phyloP scores from a whole-genome alignment of 2,888 invertebrate species.

The Axea sp. region DNA sequence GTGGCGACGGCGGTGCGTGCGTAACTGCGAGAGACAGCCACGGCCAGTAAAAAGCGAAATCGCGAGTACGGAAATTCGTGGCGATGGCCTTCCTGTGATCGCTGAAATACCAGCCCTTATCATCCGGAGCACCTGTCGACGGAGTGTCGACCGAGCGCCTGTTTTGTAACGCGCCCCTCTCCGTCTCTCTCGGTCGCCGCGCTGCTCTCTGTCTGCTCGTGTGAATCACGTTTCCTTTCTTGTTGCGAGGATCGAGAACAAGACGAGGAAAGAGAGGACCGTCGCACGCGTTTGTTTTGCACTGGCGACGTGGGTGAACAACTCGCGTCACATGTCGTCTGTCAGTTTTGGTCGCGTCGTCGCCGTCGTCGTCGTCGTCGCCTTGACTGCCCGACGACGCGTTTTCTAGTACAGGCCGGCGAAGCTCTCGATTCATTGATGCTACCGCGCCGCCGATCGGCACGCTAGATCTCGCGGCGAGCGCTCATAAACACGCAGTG shows the following conservation, averaged over 20 bases:
- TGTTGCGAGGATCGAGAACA: background rate
- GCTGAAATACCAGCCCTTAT: background rate
- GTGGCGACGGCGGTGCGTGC: constrained; percentile 41
- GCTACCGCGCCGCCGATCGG: constrained; percentile 22
- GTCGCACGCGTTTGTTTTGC: constrained; percentile 6
- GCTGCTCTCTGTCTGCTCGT: constrained; percentile 17
- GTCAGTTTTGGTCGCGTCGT: constrained; percentile 34
- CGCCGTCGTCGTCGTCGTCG: constrained; percentile 20
- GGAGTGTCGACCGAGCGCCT: background rate
- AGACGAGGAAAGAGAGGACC: background rate
- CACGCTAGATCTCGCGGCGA: constrained; percentile 4
- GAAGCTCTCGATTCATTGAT: constrained; percentile 15
- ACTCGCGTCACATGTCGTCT: constrained; percentile 47
- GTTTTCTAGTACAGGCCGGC: constrained; percentile 19
- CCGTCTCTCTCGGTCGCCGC: constrained; percentile 10
- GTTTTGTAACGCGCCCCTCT: constrained; percentile 5
- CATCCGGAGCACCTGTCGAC: background rate
- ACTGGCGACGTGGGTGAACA: constrained; percentile 11
- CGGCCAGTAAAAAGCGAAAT: background rate
- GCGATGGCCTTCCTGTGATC: background rate
- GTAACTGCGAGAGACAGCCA: constrained; percentile 2
- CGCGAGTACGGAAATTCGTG: background rate
- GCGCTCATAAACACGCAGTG: constrained; percentile 52
- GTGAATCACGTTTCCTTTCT: constrained; percentile 29
- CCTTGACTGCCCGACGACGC: constrained; percentile 25